A percentile compares a stretch with the other conserved stretches of the same genome.
Conservation (phyloP, 1,140 invertebrate species). For the Eueides isabella region DNA sequence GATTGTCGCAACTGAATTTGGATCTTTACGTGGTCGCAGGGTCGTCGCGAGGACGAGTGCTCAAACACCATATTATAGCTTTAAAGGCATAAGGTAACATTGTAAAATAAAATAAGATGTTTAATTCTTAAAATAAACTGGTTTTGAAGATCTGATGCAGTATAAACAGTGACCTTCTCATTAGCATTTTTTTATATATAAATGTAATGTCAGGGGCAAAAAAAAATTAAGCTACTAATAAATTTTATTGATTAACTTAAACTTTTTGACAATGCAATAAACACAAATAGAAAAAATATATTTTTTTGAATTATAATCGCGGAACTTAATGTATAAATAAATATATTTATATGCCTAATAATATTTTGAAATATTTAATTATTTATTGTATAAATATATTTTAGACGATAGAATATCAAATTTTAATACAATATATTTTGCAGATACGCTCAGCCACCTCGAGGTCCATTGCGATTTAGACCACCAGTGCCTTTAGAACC, state of each 20-base stretch:
- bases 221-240: constrained; percentile 6
- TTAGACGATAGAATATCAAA: not conserved
- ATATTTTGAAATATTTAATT: too few relatives aligned
- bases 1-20: constrained; percentile 71
- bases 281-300: not conserved
- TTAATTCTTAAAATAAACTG: not conserved
- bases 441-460: constrained; percentile 78
- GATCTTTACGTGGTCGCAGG: constrained; percentile 80
- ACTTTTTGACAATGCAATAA: too few relatives aligned
- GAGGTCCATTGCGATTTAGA: constrained; percentile 75
- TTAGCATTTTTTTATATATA: not conserved
- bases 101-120: not conserved
- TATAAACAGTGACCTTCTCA: constrained; percentile 1
- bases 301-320: too few relatives aligned
- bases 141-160: not conserved
- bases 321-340: too few relatives aligned
- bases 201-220: not conserved
- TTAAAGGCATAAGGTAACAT: constrained; percentile 82
- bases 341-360: too few relatives aligned
- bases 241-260: not conserved
- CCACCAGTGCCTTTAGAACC: constrained; percentile 83
- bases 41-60: constrained; percentile 80
- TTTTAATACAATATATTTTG: not conserved
- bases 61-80: constrained; percentile 82
- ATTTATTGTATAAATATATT: too few relatives aligned